phyloP scores from a whole-genome alignment of 2,113 vertebrate genomes.

The Proteles cristata region DNA sequence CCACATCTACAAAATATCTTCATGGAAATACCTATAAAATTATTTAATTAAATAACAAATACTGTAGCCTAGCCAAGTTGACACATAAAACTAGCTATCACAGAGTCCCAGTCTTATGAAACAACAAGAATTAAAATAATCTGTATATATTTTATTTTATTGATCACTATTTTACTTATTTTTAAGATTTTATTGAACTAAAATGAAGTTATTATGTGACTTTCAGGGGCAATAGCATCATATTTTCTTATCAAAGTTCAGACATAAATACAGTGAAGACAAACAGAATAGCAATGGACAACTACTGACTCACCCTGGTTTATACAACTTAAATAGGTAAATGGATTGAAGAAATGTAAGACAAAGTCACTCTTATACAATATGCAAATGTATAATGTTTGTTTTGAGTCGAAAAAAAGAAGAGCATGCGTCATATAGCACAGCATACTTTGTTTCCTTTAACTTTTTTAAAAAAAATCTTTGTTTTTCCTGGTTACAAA shows the following conservation, averaged over 20 bases:
- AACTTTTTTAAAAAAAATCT: background rate
- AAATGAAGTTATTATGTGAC: slow-evolving; percentile 12
- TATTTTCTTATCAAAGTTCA: background rate
- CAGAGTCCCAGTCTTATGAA: background rate
- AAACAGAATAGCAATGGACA: background rate
- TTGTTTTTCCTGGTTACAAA: background rate
- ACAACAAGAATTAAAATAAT: background rate
- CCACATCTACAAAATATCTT: background rate
- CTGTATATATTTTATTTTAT: slow-evolving; percentile 32
- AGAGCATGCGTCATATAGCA: background rate
- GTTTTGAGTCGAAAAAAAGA: background rate
- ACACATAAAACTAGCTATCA: background rate
- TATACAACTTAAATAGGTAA: background rate
- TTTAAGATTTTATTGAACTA: background rate
- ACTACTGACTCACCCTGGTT: too few species aligned
- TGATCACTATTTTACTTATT: background rate
- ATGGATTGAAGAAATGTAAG: background rate
- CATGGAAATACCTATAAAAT: background rate
- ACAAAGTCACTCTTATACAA: background rate
- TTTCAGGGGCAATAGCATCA: background rate
- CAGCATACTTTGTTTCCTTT: background rate
- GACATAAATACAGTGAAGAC: background rate
- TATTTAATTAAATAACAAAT: background rate
- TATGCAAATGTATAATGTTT: background rate
- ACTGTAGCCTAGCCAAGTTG: background rate